Base-by-base conservation (phyloP, 2,888 invertebrate genomes). In the Panorpa germanica region DNA sequence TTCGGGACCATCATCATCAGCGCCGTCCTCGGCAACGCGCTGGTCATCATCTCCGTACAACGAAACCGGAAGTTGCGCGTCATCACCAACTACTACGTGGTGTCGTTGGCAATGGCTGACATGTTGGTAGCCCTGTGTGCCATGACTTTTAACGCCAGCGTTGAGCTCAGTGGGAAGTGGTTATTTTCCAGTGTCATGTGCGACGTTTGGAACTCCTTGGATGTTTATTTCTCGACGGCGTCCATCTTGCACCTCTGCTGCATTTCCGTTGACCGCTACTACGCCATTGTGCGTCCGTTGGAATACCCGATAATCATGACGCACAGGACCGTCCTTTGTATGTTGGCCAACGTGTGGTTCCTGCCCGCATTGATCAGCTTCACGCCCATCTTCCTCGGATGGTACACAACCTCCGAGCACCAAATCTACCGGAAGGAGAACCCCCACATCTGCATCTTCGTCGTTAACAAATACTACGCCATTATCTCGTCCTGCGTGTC, bases 241-340 rank as follows among this genome's bases (percentile, higher is more conserved):
- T 88, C 88, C 9, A 90, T 93, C 33, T 61, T 93, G 12, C 91
- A 95, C 55, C 56, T 95, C 31, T 90, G 91, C 51, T 93, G 91
- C 52, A 93, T 83, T 43, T 78, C 77, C 41, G 82, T 82, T 17
- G 82, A 82, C 46, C 57, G 70, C 42, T 88, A 86, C 48, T 88
- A 82, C 51, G 88, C 88, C 4, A 91, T 93, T 35, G 86, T 91
- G 11, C 81, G 88, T 41, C 93, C 91, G 0, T 52, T 93, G 40
- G 86, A 90, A 50, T 95, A 93, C 53, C 88, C 90, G 1, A 53
- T 83, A 40, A 86, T 85, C 39, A 90, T 93, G 83, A 91, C 91
- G 1, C 76, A 78, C 33, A 66, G 70, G 8, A 68, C 74, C 20
- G 61, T 83, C 1, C 73, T 73, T 2, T 64, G 82, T 24, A 83